Conservation (phyloP, 2,888 invertebrate genomes). For the Drosophila vallismaia region DNA sequence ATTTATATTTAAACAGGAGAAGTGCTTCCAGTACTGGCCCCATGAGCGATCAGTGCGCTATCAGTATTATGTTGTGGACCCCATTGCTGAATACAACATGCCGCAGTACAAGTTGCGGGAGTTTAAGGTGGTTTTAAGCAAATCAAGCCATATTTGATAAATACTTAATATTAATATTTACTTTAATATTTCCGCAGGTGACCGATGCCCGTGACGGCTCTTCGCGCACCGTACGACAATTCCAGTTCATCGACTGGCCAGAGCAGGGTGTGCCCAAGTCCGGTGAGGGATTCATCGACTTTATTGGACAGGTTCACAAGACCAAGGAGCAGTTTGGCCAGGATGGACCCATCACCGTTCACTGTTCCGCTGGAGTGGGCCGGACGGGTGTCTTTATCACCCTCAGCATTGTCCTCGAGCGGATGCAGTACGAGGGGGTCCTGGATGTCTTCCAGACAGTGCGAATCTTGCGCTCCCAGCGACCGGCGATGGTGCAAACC, state of each 20-base stretch:
- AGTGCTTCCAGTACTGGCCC: conserved; percentile 99
- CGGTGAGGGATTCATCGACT: conserved; percentile 99
- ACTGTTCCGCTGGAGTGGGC: conserved; percentile 99
- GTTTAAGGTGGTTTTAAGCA: conserved; percentile 88
- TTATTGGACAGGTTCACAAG: conserved; percentile 99
- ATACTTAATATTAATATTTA: not conserved
- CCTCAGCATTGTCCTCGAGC: conserved; percentile 97
- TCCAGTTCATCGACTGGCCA: conserved; percentile 98
- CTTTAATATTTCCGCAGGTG: conserved; percentile 85
- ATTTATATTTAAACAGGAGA: conserved; percentile 89
- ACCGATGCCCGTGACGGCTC: conserved; percentile 99
- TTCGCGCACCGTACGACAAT: conserved; percentile 97
- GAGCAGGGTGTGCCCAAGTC: conserved; percentile 98
- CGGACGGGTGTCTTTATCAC: conserved; percentile 99
- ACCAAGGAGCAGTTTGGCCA: conserved; percentile 99
- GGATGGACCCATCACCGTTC: conserved; percentile 99
- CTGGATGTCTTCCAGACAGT: conserved; percentile 99
- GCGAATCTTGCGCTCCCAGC: conserved; percentile 97
- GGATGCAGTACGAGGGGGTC: conserved; percentile 99
- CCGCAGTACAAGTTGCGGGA: conserved; percentile 99
- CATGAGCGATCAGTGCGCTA: conserved; percentile 98
- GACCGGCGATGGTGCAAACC: conserved; percentile 99
- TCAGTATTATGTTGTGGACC: conserved; percentile 99
- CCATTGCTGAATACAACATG: conserved; percentile 99
- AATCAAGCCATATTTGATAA: too few species aligned